These are phyloP conservation scores for Pachyramphus minor DNA, from an alignment of 2,113 vertebrate species.

Conservation along the genomic window DNA sequence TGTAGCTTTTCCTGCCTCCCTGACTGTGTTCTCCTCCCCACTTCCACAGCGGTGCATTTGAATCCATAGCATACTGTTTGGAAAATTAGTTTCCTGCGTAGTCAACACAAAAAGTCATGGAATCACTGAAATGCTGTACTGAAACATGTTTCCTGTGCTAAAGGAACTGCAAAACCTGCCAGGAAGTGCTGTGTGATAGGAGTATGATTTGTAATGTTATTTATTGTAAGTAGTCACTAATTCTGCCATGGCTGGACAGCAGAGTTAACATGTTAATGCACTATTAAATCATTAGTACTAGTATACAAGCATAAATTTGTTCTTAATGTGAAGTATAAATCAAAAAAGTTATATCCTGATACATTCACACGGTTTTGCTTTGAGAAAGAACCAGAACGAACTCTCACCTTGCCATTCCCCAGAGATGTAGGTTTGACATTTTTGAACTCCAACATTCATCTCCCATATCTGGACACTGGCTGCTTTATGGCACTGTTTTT, in stretches of 20 bases:
- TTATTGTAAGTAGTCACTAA: neutral
- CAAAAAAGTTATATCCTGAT: neutral
- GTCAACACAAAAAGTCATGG: neutral
- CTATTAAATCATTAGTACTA: neutral
- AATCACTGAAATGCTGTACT: neutral
- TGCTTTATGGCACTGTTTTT: neutral
- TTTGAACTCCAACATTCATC: neutral
- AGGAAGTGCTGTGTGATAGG: constrained; percentile 10
- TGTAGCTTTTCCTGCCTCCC: neutral
- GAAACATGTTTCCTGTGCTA: constrained; percentile 14
- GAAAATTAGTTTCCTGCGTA: neutral
- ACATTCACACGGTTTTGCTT: neutral
- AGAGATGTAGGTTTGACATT: neutral
- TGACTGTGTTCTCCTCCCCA: neutral
- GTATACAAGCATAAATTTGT: neutral
- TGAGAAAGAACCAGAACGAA: neutral
- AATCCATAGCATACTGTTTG: neutral
- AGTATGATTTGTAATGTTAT: neutral
- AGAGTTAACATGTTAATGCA: neutral
- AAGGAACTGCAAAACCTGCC: constrained; percentile 25
- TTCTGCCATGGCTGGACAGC: neutral
- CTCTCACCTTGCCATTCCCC: neutral
- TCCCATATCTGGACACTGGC: neutral
- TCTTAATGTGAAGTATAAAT: neutral
- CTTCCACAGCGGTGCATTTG: neutral